phyloP scores from a whole-genome alignment of 1,140 invertebrate species.

The Diorhabda elongata region DNA sequence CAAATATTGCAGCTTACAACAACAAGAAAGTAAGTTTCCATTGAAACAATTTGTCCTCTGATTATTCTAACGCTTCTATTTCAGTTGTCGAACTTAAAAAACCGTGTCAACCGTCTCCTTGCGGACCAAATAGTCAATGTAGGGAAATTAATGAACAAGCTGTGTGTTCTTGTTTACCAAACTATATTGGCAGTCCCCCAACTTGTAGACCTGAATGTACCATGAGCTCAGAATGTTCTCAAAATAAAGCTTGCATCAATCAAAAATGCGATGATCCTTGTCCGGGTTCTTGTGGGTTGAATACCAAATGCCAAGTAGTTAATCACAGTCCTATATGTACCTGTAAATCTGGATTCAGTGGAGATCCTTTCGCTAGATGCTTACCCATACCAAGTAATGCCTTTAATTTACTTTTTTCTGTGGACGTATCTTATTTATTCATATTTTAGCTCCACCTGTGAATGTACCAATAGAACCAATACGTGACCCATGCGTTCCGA shows the following conservation, averaged over 20 bases:
- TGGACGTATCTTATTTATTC: neutral
- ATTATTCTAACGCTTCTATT: neutral
- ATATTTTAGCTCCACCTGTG: constrained; percentile 40
- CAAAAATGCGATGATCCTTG: constrained; percentile 78
- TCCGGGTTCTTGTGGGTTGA: constrained; percentile 67
- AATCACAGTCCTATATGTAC: constrained; percentile 68
- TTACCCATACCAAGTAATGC: constrained; percentile 52
- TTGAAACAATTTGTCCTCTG: neutral
- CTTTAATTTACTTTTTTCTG: neutral
- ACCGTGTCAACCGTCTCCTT: constrained; percentile 75
- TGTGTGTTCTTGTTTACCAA: constrained; percentile 74
- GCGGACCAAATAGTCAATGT: constrained; percentile 77
- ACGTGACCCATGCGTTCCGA: constrained; percentile 63
- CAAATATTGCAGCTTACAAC: constrained; percentile 50
- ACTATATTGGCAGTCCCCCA: constrained; percentile 74
- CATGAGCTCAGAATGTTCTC: constrained; percentile 74
- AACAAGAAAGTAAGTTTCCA: constrained; percentile 30
- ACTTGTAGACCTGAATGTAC: constrained; percentile 78
- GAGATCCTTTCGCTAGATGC: constrained; percentile 71
- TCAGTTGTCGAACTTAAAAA: constrained; percentile 44
- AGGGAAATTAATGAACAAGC: constrained; percentile 66
- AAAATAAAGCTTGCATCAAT: constrained; percentile 71
- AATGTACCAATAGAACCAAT: constrained; percentile 37
- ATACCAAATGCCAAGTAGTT: constrained; percentile 61
- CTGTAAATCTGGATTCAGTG: constrained; percentile 63